Evolutionary conservation across 2,888 invertebrate genomes (phyloP).

Genomic region (Luperina nickerlii): DNA sequence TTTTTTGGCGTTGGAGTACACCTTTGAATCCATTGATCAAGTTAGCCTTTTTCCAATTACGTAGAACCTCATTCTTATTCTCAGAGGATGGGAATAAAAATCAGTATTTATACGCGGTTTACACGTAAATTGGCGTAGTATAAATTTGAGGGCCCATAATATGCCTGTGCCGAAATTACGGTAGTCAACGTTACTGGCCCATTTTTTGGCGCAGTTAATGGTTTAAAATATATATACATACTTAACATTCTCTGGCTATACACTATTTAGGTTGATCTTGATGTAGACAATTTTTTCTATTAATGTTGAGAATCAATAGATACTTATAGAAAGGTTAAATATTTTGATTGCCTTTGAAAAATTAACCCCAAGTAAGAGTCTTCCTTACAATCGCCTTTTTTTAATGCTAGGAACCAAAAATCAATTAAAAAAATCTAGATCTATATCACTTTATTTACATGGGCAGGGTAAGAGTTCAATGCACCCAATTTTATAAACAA

Average conservation of each 20-base stretch:
- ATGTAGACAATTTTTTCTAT: neutral
- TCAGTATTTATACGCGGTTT: neutral
- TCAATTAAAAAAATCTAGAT: neutral
- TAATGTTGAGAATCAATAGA: neutral
- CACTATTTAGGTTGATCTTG: neutral
- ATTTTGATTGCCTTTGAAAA: neutral
- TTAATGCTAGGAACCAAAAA: neutral
- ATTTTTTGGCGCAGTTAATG: neutral
- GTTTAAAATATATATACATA: neutral
- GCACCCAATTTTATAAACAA: conserved; percentile 18
- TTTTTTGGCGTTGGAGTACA: neutral
- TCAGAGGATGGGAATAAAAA: too few species aligned
- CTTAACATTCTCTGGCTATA: neutral
- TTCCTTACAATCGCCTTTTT: neutral
- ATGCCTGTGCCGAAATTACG: neutral
- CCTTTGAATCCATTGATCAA: conserved; percentile 16
- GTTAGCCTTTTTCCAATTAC: conserved; percentile 2
- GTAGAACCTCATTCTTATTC: neutral
- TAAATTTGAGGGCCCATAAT: neutral
- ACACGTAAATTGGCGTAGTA: neutral
- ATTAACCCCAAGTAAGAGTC: neutral
- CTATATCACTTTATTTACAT: neutral
- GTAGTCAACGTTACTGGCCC: too few species aligned
- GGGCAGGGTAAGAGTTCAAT: conserved; percentile 6
- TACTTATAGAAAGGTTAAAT: neutral